Evolutionary conservation across 1,140 invertebrate species (phyloP), one percentile per base, ranked within the genome.

Genomic region (Pemphigus obesinymphae): DNA sequence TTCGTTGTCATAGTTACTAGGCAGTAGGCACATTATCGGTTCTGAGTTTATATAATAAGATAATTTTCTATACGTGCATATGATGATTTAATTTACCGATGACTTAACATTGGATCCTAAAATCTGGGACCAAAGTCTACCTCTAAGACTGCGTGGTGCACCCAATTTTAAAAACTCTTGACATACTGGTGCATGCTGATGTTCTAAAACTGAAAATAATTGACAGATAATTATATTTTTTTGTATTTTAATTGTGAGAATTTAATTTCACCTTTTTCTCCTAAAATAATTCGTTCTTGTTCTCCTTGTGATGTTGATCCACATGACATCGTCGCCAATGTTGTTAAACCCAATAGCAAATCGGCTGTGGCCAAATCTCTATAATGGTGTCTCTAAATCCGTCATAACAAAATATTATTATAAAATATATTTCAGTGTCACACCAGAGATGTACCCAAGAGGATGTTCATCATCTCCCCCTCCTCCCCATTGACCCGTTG

Each of bases 111-210:
- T 90, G 1, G 93, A 91, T 50, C 94, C 94, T 29, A 97, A 88
- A 20, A 96, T 92, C 82, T 95, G 91, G 3, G 91, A 89, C 95
- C 95, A 97, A 3, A 97, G 87, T 84, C 89, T 90, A 1, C 92
- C 92, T 63, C 96, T 87, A 1, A 96, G 87, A 82, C 92, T 92
- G 83, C 92, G 90, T 0, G 95, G 95, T 84, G 93, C 93, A 3
- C 95, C 95, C 83, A 91, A 92, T 88, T 97, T 97, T 3, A 95
- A 87, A 88, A 92, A 97, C 87, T 97, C 95, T 87, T 94, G 93
- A 76, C 91, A 91, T 10, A 93, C 89, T 0, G 92, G 92, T 0
- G 93, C 92, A 85, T 93, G 91, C 85, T 92, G 92, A 55, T 90
- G 89, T 4, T 85, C 87, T 2, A 92, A 86, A 26, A 94, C 91